Base-by-base conservation (phyloP, 2,888 invertebrate species). In the Rosalia funebris region DNA sequence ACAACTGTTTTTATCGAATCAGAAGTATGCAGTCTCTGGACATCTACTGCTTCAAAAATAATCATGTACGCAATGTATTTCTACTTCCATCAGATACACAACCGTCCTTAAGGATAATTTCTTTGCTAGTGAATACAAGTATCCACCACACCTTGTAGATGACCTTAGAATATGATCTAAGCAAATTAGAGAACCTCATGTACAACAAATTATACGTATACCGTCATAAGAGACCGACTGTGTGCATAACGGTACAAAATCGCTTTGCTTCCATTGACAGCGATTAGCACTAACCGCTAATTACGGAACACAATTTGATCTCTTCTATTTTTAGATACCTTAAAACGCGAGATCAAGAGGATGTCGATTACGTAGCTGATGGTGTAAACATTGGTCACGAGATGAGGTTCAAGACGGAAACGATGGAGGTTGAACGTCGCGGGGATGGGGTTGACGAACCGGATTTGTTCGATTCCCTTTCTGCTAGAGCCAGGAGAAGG, bases 281-380 rank as follows among this genome's bases (percentile, higher is more conserved):
- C n/a, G n/a, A n/a, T n/a, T 7, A 25, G 14, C 1, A 10, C 14
- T 2, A 16, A 10, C 41, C 1, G 41, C 16, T 41, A 15, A 15
- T 41, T 41, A 16, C 9, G 15, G 41, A 15, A 1, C 25, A 7
- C 7, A 25, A 25, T 5, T 25, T 25, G 7, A 25, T 7, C 25
- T 25, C 7, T 7, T 7, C 4, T 7, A 25, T 60, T 63, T 70
- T 20, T 55, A 81, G 81, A 57, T 89, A 85, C 79, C 84, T 88
- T 54, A 90, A 93, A 77, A 89, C 88, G 74, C 86, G 92, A 57
- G 90, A 92, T 77, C 92, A 94, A 81, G 90, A 90, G 75, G 88
- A 91, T 78, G 92, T 93, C 47, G 93, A 94, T 80, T 90, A 92
- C 79, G 84, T 92, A 80, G 90, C 91, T 74, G 89, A 92, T 78